Percentiles rank a stretch among this genome's conserved stretches.
phyloP scores from a whole-genome alignment of 2,113 vertebrate genomes.

The Neomonachus schauinslandi region DNA sequence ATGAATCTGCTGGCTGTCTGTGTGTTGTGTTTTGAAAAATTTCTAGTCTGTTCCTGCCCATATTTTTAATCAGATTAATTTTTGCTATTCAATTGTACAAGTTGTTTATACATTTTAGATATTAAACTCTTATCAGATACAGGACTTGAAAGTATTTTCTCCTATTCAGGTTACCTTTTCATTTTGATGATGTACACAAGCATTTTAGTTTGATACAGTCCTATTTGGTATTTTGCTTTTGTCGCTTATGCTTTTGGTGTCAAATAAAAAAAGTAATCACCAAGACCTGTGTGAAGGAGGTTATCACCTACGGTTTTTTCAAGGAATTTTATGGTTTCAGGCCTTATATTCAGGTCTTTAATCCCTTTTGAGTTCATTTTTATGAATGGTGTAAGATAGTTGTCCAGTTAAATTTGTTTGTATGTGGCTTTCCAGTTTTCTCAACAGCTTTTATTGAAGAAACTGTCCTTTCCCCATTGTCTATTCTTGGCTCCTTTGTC shows the following conservation, averaged over 20 bases:
- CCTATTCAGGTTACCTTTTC: not conserved
- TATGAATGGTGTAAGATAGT: not conserved
- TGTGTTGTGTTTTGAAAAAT: not conserved
- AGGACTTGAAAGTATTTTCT: not conserved
- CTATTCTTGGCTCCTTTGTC: not conserved
- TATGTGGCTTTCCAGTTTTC: not conserved
- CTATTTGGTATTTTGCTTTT: not conserved
- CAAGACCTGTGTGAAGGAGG: not conserved
- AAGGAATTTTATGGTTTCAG: not conserved
- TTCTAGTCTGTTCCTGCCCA: not conserved
- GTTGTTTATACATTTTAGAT: not conserved
- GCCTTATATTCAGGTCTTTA: not conserved
- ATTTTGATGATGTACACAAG: constrained; percentile 1
- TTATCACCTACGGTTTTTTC: not conserved
- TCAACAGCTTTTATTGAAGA: not conserved
- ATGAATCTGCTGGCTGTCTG: not conserved
- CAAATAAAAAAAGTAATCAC: not conserved
- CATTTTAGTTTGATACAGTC: not conserved
- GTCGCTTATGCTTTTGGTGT: not conserved
- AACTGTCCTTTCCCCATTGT: not conserved
- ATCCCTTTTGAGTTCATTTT: not conserved
- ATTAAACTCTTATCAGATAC: not conserved
- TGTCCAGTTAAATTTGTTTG: not conserved
- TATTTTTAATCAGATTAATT: not conserved
- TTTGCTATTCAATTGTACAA: not conserved